phyloP scores from a whole-genome alignment of 35 echinoderm and acorn worm genomes.

The Apostichopus japonicus region DNA sequence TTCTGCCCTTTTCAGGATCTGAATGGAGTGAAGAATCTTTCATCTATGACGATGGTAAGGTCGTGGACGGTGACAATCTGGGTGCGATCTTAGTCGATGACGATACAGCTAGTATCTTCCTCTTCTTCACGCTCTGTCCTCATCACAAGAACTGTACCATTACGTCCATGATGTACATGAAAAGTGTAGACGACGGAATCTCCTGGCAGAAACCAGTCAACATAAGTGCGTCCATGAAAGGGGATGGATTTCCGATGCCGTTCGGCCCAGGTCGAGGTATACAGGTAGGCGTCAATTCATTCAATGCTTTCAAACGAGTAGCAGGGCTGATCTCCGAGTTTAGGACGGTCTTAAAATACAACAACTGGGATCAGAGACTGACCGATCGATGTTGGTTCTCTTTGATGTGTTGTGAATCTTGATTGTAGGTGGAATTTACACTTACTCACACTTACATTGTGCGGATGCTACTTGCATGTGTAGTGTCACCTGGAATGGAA shows the following conservation, averaged over 20 bases:
- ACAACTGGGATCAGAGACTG: no score
- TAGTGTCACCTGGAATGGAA: no score
- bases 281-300: slow-evolving; percentile 50
- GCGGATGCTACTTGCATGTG: no score
- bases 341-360: no score
- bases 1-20: slow-evolving; percentile 47
- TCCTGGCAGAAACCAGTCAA: slow-evolving; percentile 73
- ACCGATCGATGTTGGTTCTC: no score
- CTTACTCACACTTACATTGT: no score
- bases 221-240: slow-evolving; percentile 67
- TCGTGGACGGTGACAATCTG: slow-evolving; percentile 82
- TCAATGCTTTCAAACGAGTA: no score
- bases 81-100: slow-evolving; percentile 87
- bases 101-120: slow-evolving; percentile 65
- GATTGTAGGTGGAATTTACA: no score
- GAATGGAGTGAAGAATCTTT: slow-evolving; percentile 76
- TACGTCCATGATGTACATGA: slow-evolving; percentile 62
- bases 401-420: no score
- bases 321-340: no score
- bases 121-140: slow-evolving; percentile 77
- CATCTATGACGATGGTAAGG: slow-evolving; percentile 77
- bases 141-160: slow-evolving; percentile 75
- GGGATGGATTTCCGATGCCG: slow-evolving; percentile 55
- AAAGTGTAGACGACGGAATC: slow-evolving; percentile 80
- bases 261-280: slow-evolving; percentile 90